These are phyloP conservation scores for Drosophila elegans DNA, from an alignment of 1,140 invertebrate genomes.

Conservation along the genomic window DNA sequence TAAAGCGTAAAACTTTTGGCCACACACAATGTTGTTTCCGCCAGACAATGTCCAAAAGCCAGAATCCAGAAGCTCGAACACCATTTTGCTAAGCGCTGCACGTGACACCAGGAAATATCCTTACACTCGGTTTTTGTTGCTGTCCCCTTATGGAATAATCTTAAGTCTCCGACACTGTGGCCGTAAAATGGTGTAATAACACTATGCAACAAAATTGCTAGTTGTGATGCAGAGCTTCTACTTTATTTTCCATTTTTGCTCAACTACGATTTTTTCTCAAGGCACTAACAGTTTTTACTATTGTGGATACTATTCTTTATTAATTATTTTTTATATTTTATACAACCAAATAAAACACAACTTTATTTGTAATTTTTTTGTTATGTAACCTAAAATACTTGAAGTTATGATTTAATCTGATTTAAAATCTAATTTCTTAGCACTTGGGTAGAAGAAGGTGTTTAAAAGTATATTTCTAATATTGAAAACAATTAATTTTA, in stretches of 20 bases:
- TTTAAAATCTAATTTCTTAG: no score
- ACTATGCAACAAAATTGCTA: constrained; percentile 26
- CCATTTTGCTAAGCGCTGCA: constrained; percentile 60
- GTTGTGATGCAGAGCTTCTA: background rate
- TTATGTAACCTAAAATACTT: no score
- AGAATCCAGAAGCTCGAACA: constrained; percentile 35
- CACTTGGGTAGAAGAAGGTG: no score
- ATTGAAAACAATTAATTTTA: no score
- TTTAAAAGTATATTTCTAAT: no score
- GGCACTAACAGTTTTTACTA: no score
- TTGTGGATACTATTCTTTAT: background rate
- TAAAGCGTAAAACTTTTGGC: constrained; percentile 43
- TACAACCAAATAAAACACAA: no score
- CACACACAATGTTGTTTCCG: constrained; percentile 41
- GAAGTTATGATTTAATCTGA: no score
- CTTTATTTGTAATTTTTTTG: no score
- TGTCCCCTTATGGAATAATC: constrained; percentile 28
- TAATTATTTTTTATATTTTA: no score
- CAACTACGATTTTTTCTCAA: background rate
- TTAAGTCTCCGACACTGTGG: background rate
- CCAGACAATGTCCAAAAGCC: constrained; percentile 31
- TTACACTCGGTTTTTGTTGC: constrained; percentile 15
- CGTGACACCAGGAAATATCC: constrained; percentile 43
- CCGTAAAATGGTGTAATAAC: constrained; percentile 25
- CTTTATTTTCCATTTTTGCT: background rate